phyloP scores from a whole-genome alignment of 2,797 vertebrate species.

The Enteromius unitaeniatus region DNA sequence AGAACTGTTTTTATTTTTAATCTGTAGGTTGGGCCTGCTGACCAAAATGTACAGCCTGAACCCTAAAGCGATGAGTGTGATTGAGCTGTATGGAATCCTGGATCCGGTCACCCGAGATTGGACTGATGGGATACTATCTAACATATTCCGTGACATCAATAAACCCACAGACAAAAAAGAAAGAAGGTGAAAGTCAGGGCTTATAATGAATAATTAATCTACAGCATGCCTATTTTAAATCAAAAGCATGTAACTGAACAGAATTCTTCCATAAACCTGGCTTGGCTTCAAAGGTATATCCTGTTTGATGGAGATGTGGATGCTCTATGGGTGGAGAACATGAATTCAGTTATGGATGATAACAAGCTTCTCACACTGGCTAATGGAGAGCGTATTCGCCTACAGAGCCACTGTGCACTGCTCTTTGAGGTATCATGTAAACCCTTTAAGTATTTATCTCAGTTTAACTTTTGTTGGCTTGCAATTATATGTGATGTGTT shows the following conservation, averaged over 20 bases:
- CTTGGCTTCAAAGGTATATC: slow-evolving; percentile 84
- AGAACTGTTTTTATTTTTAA: slow-evolving; percentile 9
- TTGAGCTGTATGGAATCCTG: slow-evolving; percentile 93
- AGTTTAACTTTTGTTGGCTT: not conserved
- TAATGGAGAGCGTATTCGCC: slow-evolving; percentile 93
- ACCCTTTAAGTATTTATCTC: not conserved
- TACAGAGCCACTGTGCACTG: slow-evolving; percentile 91
- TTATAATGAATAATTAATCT: not conserved
- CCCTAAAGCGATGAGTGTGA: slow-evolving; percentile 95
- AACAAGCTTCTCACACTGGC: slow-evolving; percentile 95
- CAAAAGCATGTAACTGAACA: not conserved
- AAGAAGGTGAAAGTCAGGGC: slow-evolving; percentile 78
- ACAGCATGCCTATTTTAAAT: not conserved
- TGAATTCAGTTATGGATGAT: slow-evolving; percentile 99
- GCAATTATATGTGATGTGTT: slow-evolving; percentile 15
- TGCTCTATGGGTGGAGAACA: slow-evolving; percentile 98
- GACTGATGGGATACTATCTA: slow-evolving; percentile 97
- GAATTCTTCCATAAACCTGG: not conserved
- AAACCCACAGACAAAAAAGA: slow-evolving; percentile 94
- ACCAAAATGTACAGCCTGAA: slow-evolving; percentile 92
- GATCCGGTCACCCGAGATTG: slow-evolving; percentile 93
- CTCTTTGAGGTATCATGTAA: slow-evolving; percentile 87
- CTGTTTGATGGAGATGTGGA: slow-evolving; percentile 99
- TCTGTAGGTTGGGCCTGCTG: slow-evolving; percentile 82
- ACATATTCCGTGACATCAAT: slow-evolving; percentile 96